A percentile compares a stretch with the other conserved stretches of the same genome.
Conservation (phyloP, 53 echinoderm and acorn worm species). For the Luidia sarsii region DNA sequence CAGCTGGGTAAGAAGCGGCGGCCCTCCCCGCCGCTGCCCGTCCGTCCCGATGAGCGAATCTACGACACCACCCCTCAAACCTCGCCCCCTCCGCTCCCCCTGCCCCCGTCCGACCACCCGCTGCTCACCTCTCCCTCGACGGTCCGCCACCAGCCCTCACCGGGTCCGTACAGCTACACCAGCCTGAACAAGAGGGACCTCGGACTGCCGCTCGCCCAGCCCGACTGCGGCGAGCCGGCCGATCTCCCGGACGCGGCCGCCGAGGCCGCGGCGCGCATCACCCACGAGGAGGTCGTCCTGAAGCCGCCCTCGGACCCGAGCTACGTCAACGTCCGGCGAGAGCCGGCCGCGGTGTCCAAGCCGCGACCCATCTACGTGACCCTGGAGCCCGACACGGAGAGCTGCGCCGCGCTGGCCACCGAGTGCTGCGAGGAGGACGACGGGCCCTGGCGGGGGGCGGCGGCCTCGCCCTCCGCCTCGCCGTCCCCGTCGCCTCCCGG, state of each 20-base stretch:
- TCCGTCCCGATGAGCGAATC: not conserved
- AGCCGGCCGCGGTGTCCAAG: not conserved
- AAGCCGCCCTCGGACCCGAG: not conserved
- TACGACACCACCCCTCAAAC: constrained; percentile 10
- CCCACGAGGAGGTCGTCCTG: not conserved
- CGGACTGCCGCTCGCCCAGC: no score
- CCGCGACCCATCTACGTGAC: constrained; percentile 56
- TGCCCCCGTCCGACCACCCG: not conserved
- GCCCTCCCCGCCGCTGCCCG: constrained; percentile 14
- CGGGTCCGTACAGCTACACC: constrained; percentile 56
- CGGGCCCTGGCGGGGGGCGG: constrained; percentile 29
- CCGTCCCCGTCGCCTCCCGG: no score
- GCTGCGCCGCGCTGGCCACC: not conserved
- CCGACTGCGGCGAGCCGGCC: no score
- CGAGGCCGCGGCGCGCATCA: not conserved
- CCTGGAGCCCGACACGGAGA: constrained; percentile 49
- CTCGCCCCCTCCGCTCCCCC: not conserved
- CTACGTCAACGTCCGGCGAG: constrained; percentile 30
- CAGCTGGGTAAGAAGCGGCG: constrained; percentile 15
- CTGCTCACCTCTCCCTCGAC: not conserved
- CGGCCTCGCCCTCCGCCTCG: constrained; percentile 11
- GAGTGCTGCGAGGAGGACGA: constrained; percentile 36
- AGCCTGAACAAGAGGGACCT: constrained; percentile 8
- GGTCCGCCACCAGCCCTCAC: not conserved
- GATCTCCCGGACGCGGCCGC: not conserved